Base-by-base conservation (phyloP, 2,888 invertebrate species). In the Hartigia nigra region DNA sequence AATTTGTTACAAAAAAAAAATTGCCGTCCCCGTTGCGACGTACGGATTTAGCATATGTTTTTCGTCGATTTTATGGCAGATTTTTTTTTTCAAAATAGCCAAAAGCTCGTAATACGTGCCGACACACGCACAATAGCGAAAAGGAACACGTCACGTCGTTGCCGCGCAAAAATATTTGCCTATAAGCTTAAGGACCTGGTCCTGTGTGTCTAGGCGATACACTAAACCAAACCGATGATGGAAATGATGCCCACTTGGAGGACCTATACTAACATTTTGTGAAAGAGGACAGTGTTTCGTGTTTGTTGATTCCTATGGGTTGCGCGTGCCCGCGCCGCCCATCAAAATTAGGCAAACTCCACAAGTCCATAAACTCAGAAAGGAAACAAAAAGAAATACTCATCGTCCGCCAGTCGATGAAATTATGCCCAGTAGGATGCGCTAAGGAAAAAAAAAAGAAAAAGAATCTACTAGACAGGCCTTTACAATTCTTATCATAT, bases 91-190 rank as follows among this genome's bases (percentile, higher is more conserved):
- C 39, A 36, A 69, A 31, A 55, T 55, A 5, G 9, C 23, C 55
- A 23, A 55, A 55, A 55, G 55, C 55, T 55, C 55, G 55, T 31
- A 31, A 36, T 12, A 23, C 37, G 9, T 37, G 75, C 75, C 75
- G 75, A 75, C 75, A 75, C 36, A 35, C 23, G 37, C 34, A 35
- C 75, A 35, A 35, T 75, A 5, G 76, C 32, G 14, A 77, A 70
- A 31, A 72, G 34, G 74, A 78, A 81, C 75, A 77, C 81, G 79
- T 82, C 76, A 78, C 78, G 74, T 79, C 75, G 76, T 70, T 77
- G 76, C 78, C 78, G 80, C 81, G 82, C 83, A 80, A 87, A 86
- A 86, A 85, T 88, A 87, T 89, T 88, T 87, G 83, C 84, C 74
- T 79, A 81, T 77, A 77, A 81, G 84, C 81, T 86, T 83, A 86